A percentile compares a stretch with the other conserved stretches of the same genome.
These are phyloP conservation scores for Ptyas mucosa DNA, from an alignment of 2,113 vertebrate genomes.

Conservation along the genomic window DNA sequence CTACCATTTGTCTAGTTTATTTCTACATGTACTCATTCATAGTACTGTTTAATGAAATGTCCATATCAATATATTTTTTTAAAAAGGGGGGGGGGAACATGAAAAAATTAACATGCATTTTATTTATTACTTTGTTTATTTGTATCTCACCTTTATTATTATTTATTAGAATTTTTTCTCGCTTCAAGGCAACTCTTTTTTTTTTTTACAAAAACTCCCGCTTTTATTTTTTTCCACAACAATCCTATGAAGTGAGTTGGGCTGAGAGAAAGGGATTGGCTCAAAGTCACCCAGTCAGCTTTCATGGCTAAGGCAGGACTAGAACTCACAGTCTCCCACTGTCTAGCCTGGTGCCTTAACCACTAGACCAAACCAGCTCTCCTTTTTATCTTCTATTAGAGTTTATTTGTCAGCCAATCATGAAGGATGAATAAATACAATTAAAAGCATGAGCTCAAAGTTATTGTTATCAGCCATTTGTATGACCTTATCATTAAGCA, in stretches of 20 bases:
- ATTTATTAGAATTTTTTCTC: neutral
- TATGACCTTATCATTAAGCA: neutral
- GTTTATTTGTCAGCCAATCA: neutral
- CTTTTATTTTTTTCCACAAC: neutral
- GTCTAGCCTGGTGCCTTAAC: neutral
- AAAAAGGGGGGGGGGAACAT: neutral
- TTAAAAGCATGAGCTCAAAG: neutral
- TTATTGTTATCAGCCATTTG: neutral
- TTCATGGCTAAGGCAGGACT: neutral
- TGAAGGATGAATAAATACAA: neutral
- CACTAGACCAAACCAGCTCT: neutral
- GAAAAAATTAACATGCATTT: neutral
- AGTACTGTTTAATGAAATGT: neutral
- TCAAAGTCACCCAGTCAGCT: neutral
- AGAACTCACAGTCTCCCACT: neutral
- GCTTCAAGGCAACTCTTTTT: neutral
- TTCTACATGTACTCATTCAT: neutral
- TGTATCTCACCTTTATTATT: neutral
- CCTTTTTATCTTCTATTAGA: neutral
- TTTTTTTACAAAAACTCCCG: neutral
- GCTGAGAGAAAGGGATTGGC: neutral
- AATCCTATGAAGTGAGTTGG: neutral
- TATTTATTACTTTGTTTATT: neutral
- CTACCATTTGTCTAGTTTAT: neutral
- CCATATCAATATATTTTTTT: neutral